Evolutionary conservation across 2,888 invertebrate genomes (phyloP), one percentile per base, ranked within the genome.

Genomic region (Altica lythri): DNA sequence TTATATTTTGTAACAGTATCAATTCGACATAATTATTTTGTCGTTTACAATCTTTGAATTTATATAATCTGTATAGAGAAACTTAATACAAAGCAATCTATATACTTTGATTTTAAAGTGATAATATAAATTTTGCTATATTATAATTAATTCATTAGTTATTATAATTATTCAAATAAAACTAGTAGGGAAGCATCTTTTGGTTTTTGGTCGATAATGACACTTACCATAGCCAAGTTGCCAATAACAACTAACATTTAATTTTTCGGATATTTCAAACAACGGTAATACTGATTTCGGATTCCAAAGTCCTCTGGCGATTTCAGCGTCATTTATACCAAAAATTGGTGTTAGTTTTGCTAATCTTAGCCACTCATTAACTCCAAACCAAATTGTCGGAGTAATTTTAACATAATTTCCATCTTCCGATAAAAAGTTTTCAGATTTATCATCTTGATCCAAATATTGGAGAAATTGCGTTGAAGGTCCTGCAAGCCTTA

Each of bases 401-500:
- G 73, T 73, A 13, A 76, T 67, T n/a, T 63, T 62, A 2, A 75
- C 59, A 51, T 59, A 61, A 13, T 64, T 61, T 5, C 59, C 54
- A 16, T 63, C 59, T 10, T 62, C 59, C 6, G 55, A 53, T 9
- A 48, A 54, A 17, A 35, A 35, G 13, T 47, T 51, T 1, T 12
- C 30, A 8, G 45, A 34, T 42, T 57, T 62, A 13, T 65, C 62
- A 18, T 70, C 67, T 18, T 61, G 51, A 32, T 69, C 68, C 4
- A 65, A 43, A 50, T 69, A 71, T 59, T 65, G 63, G 56, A 82
- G 75, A 44, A 74, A 75, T 1, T 81, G 75, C 1, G 84, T 85
- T 44, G 81, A 82, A 0, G 86, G 86, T 0, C 90, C 90, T 12
- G 86, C 86, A 35, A 92, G 80, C 45, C 90, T 81, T 2, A 92